Evolutionary conservation across 2,113 vertebrate genomes (phyloP).

Genomic region (Onychostoma macrolepis): DNA sequence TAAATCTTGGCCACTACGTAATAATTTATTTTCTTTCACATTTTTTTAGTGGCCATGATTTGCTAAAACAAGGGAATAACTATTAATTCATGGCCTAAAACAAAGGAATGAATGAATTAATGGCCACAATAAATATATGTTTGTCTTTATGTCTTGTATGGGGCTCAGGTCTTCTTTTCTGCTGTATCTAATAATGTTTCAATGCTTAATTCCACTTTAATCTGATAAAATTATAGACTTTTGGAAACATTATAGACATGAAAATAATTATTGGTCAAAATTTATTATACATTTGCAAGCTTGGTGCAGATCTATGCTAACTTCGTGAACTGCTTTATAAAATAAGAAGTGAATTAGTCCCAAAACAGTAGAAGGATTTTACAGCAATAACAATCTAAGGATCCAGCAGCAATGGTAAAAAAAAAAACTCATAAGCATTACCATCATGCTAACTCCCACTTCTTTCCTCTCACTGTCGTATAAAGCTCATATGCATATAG

Average conservation of each 20-base stretch:
- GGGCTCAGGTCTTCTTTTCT: neutral
- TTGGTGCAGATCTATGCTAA: neutral
- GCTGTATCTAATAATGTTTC: neutral
- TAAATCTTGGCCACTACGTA: too few species aligned
- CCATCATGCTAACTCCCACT: neutral
- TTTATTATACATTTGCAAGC: neutral
- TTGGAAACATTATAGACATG: neutral
- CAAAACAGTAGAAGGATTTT: neutral
- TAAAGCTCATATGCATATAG: slow-evolving; percentile 16
- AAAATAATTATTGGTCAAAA: neutral
- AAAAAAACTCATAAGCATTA: slow-evolving; percentile 11
- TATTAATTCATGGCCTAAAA: neutral
- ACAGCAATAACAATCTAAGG: neutral
- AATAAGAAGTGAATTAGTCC: neutral
- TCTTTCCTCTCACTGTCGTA: neutral
- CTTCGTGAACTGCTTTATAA: neutral
- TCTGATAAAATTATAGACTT: neutral
- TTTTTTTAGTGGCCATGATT: too few species aligned
- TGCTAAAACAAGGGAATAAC: too few species aligned
- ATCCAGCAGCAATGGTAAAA: neutral
- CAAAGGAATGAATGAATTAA: neutral
- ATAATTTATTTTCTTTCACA: too few species aligned
- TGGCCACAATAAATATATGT: neutral
- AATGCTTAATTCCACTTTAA: neutral
- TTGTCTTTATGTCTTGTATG: neutral